A percentile compares a stretch with the other conserved stretches of the same genome.
phyloP scores from a whole-genome alignment of 2,888 invertebrate species.

The Drosophila anomalipes region DNA sequence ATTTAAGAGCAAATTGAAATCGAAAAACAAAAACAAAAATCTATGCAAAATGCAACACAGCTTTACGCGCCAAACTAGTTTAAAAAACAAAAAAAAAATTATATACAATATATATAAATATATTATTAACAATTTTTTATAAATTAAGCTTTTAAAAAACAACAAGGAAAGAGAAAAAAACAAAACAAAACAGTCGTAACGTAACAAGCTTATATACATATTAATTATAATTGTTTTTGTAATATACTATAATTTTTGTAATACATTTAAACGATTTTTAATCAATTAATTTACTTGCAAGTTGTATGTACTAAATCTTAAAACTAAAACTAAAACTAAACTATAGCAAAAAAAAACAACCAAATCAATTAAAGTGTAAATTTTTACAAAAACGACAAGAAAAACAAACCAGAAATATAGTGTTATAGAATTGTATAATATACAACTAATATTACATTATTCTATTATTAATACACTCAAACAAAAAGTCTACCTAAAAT shows the following conservation, averaged over 20 bases:
- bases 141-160: conserved; percentile 59
- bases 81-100: conserved; percentile 64
- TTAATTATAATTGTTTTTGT: conserved; percentile 66
- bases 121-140: conserved; percentile 63
- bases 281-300: conserved; percentile 66
- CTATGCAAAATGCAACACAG: conserved; percentile 75
- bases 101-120: conserved; percentile 37
- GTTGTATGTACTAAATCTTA: conserved; percentile 66
- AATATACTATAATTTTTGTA: conserved; percentile 58
- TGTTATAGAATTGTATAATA: conserved; percentile 73
- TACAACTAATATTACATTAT: conserved; percentile 70
- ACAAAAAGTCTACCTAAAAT: conserved; percentile 75
- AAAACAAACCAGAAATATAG: conserved; percentile 50
- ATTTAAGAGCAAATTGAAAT: conserved; percentile 71
- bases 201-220: conserved; percentile 60
- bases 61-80: conserved; percentile 80
- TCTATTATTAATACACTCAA: conserved; percentile 67
- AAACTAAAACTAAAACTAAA: conserved; percentile 38
- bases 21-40: conserved; percentile 42
- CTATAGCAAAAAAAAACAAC: conserved; percentile 62
- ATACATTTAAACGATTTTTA: conserved; percentile 50
- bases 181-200: conserved; percentile 44
- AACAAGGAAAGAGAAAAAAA: conserved; percentile 24
- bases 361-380: conserved; percentile 68
- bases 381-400: conserved; percentile 56